Conservation (phyloP, 2,113 vertebrate genomes). For the Mus musculus region DNA sequence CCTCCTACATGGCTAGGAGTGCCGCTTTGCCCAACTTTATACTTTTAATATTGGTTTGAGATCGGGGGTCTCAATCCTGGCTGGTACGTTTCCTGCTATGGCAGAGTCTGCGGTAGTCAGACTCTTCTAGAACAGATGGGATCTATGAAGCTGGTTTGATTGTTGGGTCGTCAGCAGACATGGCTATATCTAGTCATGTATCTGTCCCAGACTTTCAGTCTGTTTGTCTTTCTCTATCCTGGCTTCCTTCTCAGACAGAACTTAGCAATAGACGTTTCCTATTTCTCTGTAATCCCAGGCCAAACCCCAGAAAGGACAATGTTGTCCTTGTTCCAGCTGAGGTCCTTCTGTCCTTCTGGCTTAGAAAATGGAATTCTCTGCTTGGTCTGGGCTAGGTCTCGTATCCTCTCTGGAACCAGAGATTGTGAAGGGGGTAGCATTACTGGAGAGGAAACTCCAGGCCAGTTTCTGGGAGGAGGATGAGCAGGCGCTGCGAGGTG, state of each 20-base stretch:
- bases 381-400: background rate
- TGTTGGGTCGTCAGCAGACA: background rate
- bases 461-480: background rate
- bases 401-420: background rate
- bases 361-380: background rate
- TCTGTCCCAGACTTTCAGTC: background rate
- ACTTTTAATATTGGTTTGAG: background rate
- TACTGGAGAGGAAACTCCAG: background rate
- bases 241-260: conserved; percentile 21
- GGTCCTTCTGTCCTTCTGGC: background rate
- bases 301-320: too few relatives aligned
- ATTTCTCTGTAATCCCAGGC: background rate
- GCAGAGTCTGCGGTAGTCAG: background rate
- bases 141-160: background rate
- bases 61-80: background rate
- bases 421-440: background rate
- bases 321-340: too few relatives aligned
- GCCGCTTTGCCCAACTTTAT: background rate
- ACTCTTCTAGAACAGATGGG: background rate
- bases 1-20: background rate
- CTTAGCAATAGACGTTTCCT: background rate
- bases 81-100: background rate
- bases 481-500: rapidly evolving
- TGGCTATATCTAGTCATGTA: background rate
- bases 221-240: background rate